Base-by-base conservation (phyloP, 2,113 vertebrate species). In the Odontophorus gujanensis region DNA sequence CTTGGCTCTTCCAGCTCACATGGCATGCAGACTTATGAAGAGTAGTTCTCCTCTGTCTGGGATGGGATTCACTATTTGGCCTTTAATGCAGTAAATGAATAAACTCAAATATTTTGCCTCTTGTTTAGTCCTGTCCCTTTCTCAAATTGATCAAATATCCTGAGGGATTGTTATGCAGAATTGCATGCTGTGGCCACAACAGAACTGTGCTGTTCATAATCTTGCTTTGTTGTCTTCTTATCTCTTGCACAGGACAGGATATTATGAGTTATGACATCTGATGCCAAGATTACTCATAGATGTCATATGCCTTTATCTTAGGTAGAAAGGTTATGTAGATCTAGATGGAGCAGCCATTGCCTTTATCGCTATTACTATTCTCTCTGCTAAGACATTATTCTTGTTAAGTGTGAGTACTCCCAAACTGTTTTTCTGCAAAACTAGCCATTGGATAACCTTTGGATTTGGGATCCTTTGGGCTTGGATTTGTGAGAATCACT, bases 291-390 rank as follows among this genome's bases (percentile, higher is more conserved):
- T 25, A 40, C 30, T 71, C 55, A 75, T 20, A 45, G 28, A 16
- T 20, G 28, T 18, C 65, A 8, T 0, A 0, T 2, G 1, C 40
- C 67, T 73, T 81, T 83, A 38, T 66, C 38, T 59, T 36, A 24
- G 53, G 43, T 13, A 65, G 87, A 91, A 40, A 40, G 22, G 12
- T 62, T 0, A 0, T 51, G 28, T 5, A 74, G 21, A 61, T 38
- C 36, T 72, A 71, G 16, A 14, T 78, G 74, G 32, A 90, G 11
- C 11, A 73, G 16, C 43, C 62, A 22, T 42, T 53, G 11, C 28
- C 6, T 85, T 81, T 40, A 82, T 20, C 11, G 82, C 30, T 77
- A 74, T 58, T 66, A 21, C 6, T 21, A 2, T 45, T 77, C 12
- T 26, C 24, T 34, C 18, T 63, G 21, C 4, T 17, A 61, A 42